A percentile compares a stretch with the other conserved stretches of the same genome.
phyloP scores from a whole-genome alignment of 2,797 vertebrate species.

The Clarias pachynema region DNA sequence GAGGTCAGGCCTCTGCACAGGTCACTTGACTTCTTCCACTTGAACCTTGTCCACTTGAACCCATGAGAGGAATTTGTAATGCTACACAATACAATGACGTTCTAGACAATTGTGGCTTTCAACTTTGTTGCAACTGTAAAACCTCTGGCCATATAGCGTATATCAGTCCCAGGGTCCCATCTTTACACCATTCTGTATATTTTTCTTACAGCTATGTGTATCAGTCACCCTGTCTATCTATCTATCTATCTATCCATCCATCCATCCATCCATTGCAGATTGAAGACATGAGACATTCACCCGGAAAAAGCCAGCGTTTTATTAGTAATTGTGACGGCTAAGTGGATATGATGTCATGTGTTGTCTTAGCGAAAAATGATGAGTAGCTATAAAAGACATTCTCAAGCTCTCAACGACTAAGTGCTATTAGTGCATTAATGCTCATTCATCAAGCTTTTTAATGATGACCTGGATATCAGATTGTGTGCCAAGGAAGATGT shows the following conservation, averaged over 20 bases:
- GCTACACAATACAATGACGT: neutral
- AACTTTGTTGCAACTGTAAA: neutral
- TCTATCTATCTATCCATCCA: neutral
- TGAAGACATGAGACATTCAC: conserved; percentile 14
- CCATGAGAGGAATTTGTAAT: neutral
- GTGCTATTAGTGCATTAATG: conserved; percentile 37
- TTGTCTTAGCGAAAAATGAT: conserved; percentile 46
- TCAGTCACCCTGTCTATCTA: too few species aligned
- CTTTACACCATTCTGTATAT: neutral
- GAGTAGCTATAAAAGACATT: conserved; percentile 36
- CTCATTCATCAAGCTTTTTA: conserved; percentile 42
- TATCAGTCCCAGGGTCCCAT: neutral
- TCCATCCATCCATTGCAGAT: neutral
- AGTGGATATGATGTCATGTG: conserved; percentile 46
- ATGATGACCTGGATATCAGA: conserved; percentile 12
- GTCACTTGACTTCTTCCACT: neutral
- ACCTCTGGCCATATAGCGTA: neutral
- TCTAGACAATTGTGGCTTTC: neutral
- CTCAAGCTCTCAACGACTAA: conserved; percentile 23
- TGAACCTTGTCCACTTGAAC: neutral
- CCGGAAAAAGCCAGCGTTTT: conserved; percentile 5
- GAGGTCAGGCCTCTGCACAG: neutral
- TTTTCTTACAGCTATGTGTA: neutral
- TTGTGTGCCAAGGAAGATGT: conserved; percentile 29
- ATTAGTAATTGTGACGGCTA: conserved; percentile 17